Conservation (phyloP, 2,113 vertebrate species). For the Lepidiolamprologus cunningtoni region DNA sequence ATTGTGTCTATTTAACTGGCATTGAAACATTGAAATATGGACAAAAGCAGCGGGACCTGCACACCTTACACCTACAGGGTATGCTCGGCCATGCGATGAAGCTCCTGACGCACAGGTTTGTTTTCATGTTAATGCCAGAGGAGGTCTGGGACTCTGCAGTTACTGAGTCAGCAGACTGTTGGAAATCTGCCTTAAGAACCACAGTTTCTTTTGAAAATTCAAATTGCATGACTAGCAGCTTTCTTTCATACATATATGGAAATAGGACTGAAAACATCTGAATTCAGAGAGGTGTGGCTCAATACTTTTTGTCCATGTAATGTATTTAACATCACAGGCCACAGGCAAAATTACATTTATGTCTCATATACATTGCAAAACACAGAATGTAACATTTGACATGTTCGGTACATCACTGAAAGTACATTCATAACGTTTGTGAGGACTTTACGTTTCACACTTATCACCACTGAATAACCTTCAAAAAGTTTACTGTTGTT, state of each 20-base stretch:
- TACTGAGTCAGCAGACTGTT: neutral
- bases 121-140: neutral
- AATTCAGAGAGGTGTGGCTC: neutral
- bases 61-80: neutral
- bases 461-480: neutral
- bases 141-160: neutral
- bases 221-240: neutral
- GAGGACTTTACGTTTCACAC: neutral
- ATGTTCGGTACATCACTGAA: neutral
- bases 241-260: neutral
- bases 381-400: neutral
- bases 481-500: neutral
- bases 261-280: neutral
- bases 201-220: neutral
- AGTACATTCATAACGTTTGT: neutral
- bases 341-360: neutral
- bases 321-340: neutral
- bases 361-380: neutral
- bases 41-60: neutral
- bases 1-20: neutral
- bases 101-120: neutral
- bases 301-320: rapidly evolving
- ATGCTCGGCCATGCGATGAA: neutral
- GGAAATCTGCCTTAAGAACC: neutral
- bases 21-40: neutral